Evolutionary conservation across 2,113 vertebrate genomes (phyloP).

Genomic region (Tenrec ecaudatus): DNA sequence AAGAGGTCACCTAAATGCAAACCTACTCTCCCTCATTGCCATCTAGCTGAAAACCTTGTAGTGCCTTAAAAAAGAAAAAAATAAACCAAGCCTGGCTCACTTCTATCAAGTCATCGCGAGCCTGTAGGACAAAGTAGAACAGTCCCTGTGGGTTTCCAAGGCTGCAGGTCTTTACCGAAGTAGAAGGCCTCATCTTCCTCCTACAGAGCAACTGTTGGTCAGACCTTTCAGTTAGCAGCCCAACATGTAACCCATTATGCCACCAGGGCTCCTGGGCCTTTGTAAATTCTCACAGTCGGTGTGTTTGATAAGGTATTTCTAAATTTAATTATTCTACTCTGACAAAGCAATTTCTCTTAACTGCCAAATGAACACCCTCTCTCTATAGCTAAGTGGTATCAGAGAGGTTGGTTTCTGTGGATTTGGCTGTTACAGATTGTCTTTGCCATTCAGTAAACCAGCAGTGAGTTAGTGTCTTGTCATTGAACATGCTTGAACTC

Average conservation of each 20-base stretch:
- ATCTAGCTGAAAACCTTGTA: slow-evolving; percentile 9
- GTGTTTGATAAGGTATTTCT: slow-evolving; percentile 32
- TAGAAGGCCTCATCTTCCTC: no score
- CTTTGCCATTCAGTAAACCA: slow-evolving; percentile 22
- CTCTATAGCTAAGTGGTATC: neutral
- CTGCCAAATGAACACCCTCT: slow-evolving; percentile 8
- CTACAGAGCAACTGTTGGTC: no score
- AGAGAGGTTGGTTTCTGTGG: slow-evolving; percentile 46
- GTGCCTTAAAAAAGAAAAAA: neutral
- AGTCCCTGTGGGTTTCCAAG: no score
- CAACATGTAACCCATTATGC: no score
- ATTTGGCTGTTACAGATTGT: slow-evolving; percentile 30
- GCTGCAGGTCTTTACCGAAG: no score
- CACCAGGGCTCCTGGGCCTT: no score
- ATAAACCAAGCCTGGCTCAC: no score
- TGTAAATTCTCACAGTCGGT: slow-evolving; percentile 19
- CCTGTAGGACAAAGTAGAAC: no score
- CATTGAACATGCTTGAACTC: neutral
- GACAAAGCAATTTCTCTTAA: slow-evolving; percentile 35
- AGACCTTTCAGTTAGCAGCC: no score
- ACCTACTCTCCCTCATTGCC: neutral
- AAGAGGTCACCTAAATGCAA: slow-evolving; percentile 50
- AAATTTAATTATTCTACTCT: slow-evolving; percentile 45
- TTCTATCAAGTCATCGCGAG: no score
- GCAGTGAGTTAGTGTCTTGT: slow-evolving; percentile 7